Percentiles rank a stretch among this genome's conserved stretches.
Evolutionary conservation across 1,140 invertebrate species (phyloP).

Genomic region (Aethina tumida): DNA sequence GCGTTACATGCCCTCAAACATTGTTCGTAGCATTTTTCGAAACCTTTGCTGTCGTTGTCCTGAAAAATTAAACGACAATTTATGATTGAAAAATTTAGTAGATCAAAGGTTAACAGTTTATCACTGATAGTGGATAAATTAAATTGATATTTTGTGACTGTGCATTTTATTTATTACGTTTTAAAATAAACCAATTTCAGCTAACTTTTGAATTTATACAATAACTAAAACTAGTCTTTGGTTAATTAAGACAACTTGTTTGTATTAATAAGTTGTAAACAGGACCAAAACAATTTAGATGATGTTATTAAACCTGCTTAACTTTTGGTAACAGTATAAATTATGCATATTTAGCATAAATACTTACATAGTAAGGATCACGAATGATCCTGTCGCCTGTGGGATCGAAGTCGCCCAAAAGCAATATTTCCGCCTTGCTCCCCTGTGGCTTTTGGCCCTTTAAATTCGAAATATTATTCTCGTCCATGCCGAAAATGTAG

Average conservation of each 20-base stretch:
- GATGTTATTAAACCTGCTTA: background rate
- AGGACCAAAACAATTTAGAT: too few species aligned
- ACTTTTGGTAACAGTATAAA: background rate
- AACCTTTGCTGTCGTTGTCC: conserved; percentile 52
- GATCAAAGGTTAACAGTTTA: background rate
- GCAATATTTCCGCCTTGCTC: conserved; percentile 57
- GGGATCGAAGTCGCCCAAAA: conserved; percentile 76
- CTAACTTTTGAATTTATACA: background rate
- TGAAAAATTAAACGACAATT: conserved; percentile 32
- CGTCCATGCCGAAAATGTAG: conserved; percentile 88
- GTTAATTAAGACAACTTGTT: too few species aligned
- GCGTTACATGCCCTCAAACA: conserved; percentile 53
- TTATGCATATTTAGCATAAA: conserved; percentile 2
- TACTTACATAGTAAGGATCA: conserved; percentile 79
- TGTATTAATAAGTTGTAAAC: too few species aligned
- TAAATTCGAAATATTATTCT: conserved; percentile 65
- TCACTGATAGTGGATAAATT: background rate
- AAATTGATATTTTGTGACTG: too few species aligned
- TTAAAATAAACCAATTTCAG: background rate
- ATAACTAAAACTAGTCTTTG: background rate
- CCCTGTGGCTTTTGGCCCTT: conserved; percentile 42
- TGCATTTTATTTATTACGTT: background rate
- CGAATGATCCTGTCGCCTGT: conserved; percentile 66
- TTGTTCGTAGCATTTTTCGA: conserved; percentile 64
- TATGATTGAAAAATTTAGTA: background rate